Percentiles rank a stretch among this genome's conserved stretches.
phyloP scores from a whole-genome alignment of 2,888 invertebrate genomes.

The Athalia rosae region DNA sequence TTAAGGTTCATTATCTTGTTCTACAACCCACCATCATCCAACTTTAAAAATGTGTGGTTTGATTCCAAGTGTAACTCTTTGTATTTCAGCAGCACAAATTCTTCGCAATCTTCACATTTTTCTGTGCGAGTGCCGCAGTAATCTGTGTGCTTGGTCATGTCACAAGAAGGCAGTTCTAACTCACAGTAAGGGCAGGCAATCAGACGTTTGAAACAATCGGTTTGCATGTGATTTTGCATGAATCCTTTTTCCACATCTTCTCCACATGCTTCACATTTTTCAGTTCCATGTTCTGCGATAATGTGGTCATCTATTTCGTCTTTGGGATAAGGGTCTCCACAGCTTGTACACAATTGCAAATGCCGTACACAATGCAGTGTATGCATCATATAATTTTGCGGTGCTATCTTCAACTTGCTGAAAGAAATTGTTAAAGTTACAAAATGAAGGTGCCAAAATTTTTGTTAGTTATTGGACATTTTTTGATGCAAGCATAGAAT shows the following conservation, averaged over 20 bases:
- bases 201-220: conserved; percentile 76
- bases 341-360: conserved; percentile 80
- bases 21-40: conserved; percentile 76
- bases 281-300: conserved; percentile 57
- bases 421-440: conserved; percentile 55
- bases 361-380: conserved; percentile 82
- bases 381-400: conserved; percentile 82
- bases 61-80: conserved; percentile 79
- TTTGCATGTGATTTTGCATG: conserved; percentile 14
- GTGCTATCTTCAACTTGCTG: conserved; percentile 83
- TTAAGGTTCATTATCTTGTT: not conserved
- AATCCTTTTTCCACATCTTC: conserved; percentile 15
- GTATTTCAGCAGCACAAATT: conserved; percentile 83
- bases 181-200: conserved; percentile 81
- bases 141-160: conserved; percentile 79
- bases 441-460: not conserved
- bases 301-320: conserved; percentile 78
- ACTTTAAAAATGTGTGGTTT: conserved; percentile 80
- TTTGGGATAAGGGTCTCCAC: conserved; percentile 81
- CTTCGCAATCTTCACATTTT: conserved; percentile 80
- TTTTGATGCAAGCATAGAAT: conserved; percentile 43
- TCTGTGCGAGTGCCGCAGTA: conserved; percentile 85
- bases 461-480: not conserved
- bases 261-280: not conserved
- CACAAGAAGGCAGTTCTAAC: conserved; percentile 78